Evolutionary conservation across 92 coral and sea anemone species (phyloP).

Genomic region (Porites cylindrica): DNA sequence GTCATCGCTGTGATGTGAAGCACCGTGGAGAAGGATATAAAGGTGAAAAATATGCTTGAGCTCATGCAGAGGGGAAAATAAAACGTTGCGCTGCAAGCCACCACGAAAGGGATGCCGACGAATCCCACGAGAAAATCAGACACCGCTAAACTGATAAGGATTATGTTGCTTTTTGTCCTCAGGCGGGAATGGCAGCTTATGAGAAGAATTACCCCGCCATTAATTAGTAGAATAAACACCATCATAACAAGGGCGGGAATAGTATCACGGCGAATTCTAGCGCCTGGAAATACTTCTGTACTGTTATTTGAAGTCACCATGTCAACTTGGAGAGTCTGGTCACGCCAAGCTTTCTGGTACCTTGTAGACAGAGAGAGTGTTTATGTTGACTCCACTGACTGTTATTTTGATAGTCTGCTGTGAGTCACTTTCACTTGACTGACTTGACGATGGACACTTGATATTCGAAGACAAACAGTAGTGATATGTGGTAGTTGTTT

Average conservation of each 20-base stretch:
- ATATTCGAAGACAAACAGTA: too few relatives aligned
- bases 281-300: too few relatives aligned
- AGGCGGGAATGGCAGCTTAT: slow-evolving; percentile 13
- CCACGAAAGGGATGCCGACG: slow-evolving; percentile 37
- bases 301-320: background rate
- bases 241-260: slow-evolving; percentile 23
- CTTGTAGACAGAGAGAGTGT: too few relatives aligned
- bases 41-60: slow-evolving; percentile 10
- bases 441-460: too few relatives aligned
- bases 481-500: too few relatives aligned
- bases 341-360: too few relatives aligned
- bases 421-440: too few relatives aligned
- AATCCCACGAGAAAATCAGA: slow-evolving; percentile 50
- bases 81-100: slow-evolving; percentile 13
- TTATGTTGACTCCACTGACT: background rate
- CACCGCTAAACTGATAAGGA: slow-evolving; percentile 49
- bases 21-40: slow-evolving; percentile 44
- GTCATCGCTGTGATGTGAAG: slow-evolving; percentile 48
- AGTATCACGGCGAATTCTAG: slow-evolving; percentile 9
- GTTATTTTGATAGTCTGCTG: background rate
- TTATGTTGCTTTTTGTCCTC: slow-evolving; percentile 38
- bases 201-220: slow-evolving; percentile 35
- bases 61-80: background rate
- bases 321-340: background rate
- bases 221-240: slow-evolving; percentile 20